Evolutionary conservation across 1,140 invertebrate species (phyloP).

Genomic region (Atta texana): DNA sequence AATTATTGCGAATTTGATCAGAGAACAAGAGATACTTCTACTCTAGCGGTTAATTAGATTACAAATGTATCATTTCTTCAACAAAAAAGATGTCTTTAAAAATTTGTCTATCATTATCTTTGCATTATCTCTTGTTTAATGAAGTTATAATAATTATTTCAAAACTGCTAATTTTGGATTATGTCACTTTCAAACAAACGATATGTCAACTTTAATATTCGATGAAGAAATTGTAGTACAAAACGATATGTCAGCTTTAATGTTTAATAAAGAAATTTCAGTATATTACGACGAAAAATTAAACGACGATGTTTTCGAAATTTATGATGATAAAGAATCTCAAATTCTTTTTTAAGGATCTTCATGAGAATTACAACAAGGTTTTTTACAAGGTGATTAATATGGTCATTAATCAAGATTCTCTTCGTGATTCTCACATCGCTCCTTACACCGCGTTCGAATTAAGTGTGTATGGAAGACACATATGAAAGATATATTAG

Average conservation of each 20-base stretch:
- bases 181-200: neutral
- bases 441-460: neutral
- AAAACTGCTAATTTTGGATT: neutral
- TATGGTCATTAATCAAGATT: neutral
- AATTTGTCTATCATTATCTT: too few relatives aligned
- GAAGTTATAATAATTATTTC: too few relatives aligned
- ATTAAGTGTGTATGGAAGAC: neutral
- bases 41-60: too few relatives aligned
- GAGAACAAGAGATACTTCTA: too few relatives aligned
- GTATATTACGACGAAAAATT: neutral
- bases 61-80: too few relatives aligned
- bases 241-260: neutral
- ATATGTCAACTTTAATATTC: neutral
- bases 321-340: neutral
- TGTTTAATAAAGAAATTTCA: neutral
- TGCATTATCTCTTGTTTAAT: too few relatives aligned
- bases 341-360: neutral
- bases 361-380: neutral
- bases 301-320: neutral
- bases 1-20: too few relatives aligned
- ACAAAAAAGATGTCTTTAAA: too few relatives aligned
- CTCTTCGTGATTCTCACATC: neutral
- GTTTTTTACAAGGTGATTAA: neutral
- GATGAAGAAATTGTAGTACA: neutral
- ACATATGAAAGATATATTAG: constrained; percentile 4